Evolutionary conservation across 2,113 vertebrate species (phyloP).

Genomic region (Benitochromis conjunctus): DNA sequence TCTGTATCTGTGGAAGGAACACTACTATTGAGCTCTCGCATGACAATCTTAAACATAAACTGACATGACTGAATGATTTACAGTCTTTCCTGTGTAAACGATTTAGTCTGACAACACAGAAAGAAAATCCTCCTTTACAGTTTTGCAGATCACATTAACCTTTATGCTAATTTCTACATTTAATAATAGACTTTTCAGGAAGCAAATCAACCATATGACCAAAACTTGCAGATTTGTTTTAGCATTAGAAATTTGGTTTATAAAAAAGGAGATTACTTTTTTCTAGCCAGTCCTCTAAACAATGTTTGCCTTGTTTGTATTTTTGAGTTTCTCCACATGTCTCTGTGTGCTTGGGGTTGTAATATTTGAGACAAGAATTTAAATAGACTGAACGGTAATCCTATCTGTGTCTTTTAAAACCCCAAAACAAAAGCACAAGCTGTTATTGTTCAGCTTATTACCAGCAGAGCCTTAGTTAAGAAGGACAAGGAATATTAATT

Average conservation of each 20-base stretch:
- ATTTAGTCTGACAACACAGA: not conserved
- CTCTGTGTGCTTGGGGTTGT: not conserved
- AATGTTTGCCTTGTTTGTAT: not conserved
- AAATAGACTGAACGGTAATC: fast-evolving
- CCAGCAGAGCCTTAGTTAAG: not conserved
- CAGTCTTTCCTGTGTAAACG: not conserved
- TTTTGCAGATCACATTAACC: not conserved
- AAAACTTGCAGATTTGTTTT: not conserved
- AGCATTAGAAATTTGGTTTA: not conserved
- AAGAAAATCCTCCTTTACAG: not conserved
- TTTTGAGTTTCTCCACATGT: not conserved
- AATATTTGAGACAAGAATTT: not conserved
- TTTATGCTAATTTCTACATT: not conserved
- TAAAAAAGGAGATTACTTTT: fast-evolving
- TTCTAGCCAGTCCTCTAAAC: not conserved
- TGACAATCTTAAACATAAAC: not conserved
- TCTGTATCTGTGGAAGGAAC: slow-evolving; percentile 12
- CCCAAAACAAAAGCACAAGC: not conserved
- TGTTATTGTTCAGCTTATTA: not conserved
- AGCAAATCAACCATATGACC: not conserved
- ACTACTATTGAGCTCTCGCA: not conserved
- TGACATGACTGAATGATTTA: not conserved
- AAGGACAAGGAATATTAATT: not conserved
- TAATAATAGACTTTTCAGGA: not conserved
- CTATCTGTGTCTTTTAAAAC: not conserved